These are phyloP conservation scores for Actinia tenebrosa DNA, from an alignment of 64 coral and sea anemone species.

Conservation along the genomic window DNA sequence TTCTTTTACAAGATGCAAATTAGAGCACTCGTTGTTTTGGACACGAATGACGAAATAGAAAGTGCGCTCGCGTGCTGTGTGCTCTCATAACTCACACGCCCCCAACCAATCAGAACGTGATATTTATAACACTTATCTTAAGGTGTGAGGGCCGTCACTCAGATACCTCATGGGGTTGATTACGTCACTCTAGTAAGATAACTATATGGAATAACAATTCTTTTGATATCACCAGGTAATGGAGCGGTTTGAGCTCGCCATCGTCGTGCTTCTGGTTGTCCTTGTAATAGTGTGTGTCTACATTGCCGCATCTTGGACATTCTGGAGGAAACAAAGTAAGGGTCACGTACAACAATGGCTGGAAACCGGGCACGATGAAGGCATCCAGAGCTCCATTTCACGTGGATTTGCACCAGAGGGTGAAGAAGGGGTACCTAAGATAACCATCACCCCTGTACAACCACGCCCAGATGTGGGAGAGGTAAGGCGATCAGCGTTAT, in stretches of 20 bases:
- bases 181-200: too few relatives aligned
- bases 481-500: constrained; percentile 16
- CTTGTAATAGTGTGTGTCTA: constrained; percentile 61
- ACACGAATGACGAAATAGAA: too few relatives aligned
- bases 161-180: too few relatives aligned
- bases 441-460: constrained; percentile 78
- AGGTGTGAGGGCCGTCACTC: too few relatives aligned
- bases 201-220: too few relatives aligned
- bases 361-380: constrained; percentile 44
- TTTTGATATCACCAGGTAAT: constrained; percentile 39
- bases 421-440: constrained; percentile 66
- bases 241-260: constrained; percentile 79
- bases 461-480: constrained; percentile 55
- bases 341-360: constrained; percentile 13
- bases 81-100: too few relatives aligned
- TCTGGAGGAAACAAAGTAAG: constrained; percentile 33
- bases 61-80: too few relatives aligned
- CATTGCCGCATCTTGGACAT: constrained; percentile 63
- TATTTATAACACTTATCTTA: too few relatives aligned
- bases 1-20: too few relatives aligned
- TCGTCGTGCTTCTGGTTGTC: constrained; percentile 55
- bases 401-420: constrained; percentile 43
- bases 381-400: constrained; percentile 24
- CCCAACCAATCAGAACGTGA: too few relatives aligned
- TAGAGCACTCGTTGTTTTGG: too few relatives aligned